Evolutionary conservation across 2,797 vertebrate genomes (phyloP), one percentile per base, ranked within the genome.

Genomic region (Gymnoscopelus microlampas): DNA sequence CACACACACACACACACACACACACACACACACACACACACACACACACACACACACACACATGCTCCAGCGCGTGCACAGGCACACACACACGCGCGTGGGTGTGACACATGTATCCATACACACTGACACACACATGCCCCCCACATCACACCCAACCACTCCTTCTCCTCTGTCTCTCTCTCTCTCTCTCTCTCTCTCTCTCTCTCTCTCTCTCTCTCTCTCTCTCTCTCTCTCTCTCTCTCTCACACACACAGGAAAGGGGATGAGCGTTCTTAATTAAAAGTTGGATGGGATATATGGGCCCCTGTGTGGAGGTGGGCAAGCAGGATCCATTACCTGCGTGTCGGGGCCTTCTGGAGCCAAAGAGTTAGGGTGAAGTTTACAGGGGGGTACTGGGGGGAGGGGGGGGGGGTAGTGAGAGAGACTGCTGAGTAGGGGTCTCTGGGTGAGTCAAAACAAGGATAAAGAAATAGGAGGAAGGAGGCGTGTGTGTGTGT

Each of bases 231-330:
- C 15, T 70, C 66, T 77, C 64, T 80, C 75, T 78, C 26, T 26
- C 26, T 26, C 26, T 26, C 26, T 2, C 26, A 26, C 26, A 26
- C 53, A 24, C 51, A 32, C 62, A 66, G 68, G 58, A 82, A 73
- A 83, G 39, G 63, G 72, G 85, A 90, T 89, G 90, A 88, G 87
- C 77, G 68, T 70, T 76, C 87, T 91, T 92, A 91, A 93, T 93
- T 93, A 93, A 93, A 93, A 89, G 76, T 78, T 87, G 79, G 76
- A 81, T 23, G 80, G 74, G 74, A 91, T 87, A 89, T 90, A 89
- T 84, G 74, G 87, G 71, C 81, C 85, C 84, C 80, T 77, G 53
- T 65, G 66, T 66, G 78, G 81, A 80, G 74, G 80, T 83, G 68
- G 60, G 81, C 65, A 63, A 83, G 75, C 79, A 68, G 84, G 80